A percentile compares a stretch with the other conserved stretches of the same genome.
These are phyloP conservation scores for Pholis gunnellus DNA, from an alignment of 2,113 vertebrate genomes.

Conservation along the genomic window DNA sequence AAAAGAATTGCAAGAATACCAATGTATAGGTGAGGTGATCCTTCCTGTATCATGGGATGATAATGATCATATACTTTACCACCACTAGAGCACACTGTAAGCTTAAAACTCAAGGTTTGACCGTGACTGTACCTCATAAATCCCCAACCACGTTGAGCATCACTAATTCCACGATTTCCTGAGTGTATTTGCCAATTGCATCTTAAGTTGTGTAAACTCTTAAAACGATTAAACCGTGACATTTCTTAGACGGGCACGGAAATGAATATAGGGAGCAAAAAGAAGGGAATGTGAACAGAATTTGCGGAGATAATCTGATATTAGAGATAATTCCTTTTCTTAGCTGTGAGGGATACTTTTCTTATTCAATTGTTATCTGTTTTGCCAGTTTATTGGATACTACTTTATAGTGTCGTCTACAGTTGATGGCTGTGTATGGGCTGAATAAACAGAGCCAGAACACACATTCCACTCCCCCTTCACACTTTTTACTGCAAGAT, in stretches of 20 bases:
- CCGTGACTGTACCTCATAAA: neutral
- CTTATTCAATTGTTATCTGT: neutral
- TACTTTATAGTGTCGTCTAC: neutral
- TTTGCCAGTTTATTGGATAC: neutral
- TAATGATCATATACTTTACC: neutral
- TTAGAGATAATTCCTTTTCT: slow-evolving; percentile 24
- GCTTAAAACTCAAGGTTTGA: slow-evolving; percentile 13
- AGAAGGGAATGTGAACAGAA: neutral
- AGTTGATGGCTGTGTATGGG: slow-evolving; percentile 15
- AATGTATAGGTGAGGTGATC: neutral
- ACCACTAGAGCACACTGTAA: slow-evolving; percentile 73
- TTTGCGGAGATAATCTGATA: slow-evolving; percentile 15
- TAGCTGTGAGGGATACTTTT: slow-evolving; percentile 5
- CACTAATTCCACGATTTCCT: neutral
- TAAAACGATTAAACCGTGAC: slow-evolving; percentile 15
- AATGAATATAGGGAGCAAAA: neutral
- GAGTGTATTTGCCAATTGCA: neutral
- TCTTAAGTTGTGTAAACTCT: slow-evolving; percentile 4
- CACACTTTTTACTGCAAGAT: neutral
- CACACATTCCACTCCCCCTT: neutral
- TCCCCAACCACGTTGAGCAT: neutral
- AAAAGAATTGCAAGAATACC: neutral
- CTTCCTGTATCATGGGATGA: neutral
- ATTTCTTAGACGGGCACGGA: neutral
- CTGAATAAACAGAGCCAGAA: slow-evolving; percentile 23